Percentiles rank a stretch among this genome's conserved stretches.
Conservation (phyloP, 2,113 vertebrate genomes). For the Numida meleagris region DNA sequence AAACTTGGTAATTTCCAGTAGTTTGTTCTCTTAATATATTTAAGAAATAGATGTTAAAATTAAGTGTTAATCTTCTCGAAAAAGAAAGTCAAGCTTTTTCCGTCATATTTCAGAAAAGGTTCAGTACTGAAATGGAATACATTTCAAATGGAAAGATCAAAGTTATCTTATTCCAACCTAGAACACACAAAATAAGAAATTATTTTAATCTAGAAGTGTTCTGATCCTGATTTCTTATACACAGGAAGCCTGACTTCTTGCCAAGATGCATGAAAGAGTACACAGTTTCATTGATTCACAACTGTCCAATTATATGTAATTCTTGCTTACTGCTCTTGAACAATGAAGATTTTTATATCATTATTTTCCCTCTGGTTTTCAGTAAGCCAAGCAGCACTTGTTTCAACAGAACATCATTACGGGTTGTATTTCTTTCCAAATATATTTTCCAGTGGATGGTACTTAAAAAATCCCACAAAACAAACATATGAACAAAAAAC, state of each 20-base stretch:
- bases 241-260: slow-evolving; percentile 12
- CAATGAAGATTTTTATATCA: slow-evolving; percentile 41
- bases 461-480: background rate
- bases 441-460: background rate
- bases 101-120: slow-evolving; percentile 22
- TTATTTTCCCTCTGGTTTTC: slow-evolving; percentile 47
- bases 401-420: slow-evolving; percentile 12
- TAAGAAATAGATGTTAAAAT: slow-evolving; percentile 23
- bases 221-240: background rate
- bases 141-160: slow-evolving; percentile 45
- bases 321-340: slow-evolving; percentile 30
- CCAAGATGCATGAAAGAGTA: slow-evolving; percentile 2
- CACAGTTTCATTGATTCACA: slow-evolving; percentile 37
- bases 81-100: slow-evolving; percentile 22
- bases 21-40: slow-evolving; percentile 24
- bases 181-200: background rate
- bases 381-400: slow-evolving; percentile 30
- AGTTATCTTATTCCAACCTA: background rate
- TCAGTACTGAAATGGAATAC: background rate
- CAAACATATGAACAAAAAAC: background rate
- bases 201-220: background rate
- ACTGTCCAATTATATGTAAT: slow-evolving; percentile 53
- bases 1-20: slow-evolving; percentile 12
- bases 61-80: background rate
- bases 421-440: background rate